Percentiles rank a stretch among this genome's conserved stretches.
Conservation (phyloP, 2,888 invertebrate genomes). For the Drosophila basisetae region DNA sequence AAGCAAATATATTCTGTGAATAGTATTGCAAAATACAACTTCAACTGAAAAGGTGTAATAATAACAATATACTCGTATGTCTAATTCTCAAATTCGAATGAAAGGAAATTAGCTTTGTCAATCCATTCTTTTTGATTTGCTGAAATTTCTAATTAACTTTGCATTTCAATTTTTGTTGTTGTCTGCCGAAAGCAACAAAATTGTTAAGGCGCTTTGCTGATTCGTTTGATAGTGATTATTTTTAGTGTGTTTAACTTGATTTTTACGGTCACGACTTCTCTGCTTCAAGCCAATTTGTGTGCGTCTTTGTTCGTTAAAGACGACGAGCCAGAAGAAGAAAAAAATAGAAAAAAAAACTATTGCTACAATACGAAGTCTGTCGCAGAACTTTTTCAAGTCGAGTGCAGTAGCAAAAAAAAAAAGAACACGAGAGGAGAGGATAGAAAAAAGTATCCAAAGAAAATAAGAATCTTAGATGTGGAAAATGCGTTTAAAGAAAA, state of each 20-base stretch:
- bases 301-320: conserved; percentile 25
- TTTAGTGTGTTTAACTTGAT: conserved; percentile 42
- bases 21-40: background rate
- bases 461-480: conserved; percentile 28
- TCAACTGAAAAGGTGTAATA: background rate
- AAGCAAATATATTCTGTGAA: background rate
- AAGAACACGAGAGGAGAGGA: background rate
- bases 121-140: background rate
- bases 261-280: conserved; percentile 55
- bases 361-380: conserved; percentile 33
- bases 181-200: conserved; percentile 1
- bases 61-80: background rate
- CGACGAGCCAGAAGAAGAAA: conserved; percentile 9
- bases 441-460: background rate
- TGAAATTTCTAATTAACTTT: background rate
- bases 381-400: conserved; percentile 29
- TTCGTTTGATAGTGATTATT: conserved; percentile 41
- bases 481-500: conserved; percentile 37
- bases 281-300: conserved; percentile 55
- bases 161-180: background rate
- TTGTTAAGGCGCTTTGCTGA: conserved; percentile 9
- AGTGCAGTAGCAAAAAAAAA: conserved; percentile 14
- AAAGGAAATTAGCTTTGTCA: background rate
- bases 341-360: conserved; percentile 17
- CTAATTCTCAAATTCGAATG: background rate